These are phyloP conservation scores for Ormyrus rosae DNA, from an alignment of 2,888 invertebrate species.

Conservation along the genomic window DNA sequence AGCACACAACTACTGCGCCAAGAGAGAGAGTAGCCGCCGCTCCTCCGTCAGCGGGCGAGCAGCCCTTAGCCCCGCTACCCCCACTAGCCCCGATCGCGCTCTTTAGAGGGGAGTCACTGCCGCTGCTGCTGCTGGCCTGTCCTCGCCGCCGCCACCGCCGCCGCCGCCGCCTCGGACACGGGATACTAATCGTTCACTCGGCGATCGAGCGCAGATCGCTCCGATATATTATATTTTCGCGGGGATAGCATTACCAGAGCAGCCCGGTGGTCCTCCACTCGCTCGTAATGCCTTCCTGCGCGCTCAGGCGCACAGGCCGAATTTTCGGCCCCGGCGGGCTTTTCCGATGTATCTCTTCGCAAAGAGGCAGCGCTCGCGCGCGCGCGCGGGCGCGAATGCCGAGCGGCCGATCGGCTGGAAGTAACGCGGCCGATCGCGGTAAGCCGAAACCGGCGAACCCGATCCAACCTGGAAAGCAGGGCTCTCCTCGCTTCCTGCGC, in stretches of 20 bases:
- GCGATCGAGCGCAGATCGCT: conserved; percentile 57
- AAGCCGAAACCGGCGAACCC: conserved; percentile 69
- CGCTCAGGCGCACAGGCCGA: background rate
- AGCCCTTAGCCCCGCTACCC: too few species aligned
- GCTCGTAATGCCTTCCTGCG: conserved; percentile 74
- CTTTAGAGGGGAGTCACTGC: too few species aligned
- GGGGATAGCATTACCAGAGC: conserved; percentile 72
- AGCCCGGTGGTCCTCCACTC: conserved; percentile 74
- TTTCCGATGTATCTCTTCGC: conserved; percentile 55
- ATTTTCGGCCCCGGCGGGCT: conserved; percentile 48
- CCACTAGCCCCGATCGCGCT: too few species aligned
- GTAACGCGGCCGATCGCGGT: conserved; percentile 47
- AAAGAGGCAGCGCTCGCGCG: background rate
- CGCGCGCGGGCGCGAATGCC: conserved; percentile 65
- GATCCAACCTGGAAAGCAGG: background rate
- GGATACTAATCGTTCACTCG: conserved; percentile 74
- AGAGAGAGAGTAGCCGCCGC: too few species aligned
- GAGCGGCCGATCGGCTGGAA: conserved; percentile 71
- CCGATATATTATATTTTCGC: conserved; percentile 64
- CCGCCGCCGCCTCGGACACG: conserved; percentile 62
- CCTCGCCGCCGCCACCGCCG: conserved; percentile 57
- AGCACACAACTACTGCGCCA: too few species aligned
- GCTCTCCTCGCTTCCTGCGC: background rate
- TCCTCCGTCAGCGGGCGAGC: too few species aligned
- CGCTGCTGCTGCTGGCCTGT: too few species aligned